Evolutionary conservation across 2,888 invertebrate species (phyloP).

Genomic region (Coecobrya sp.): DNA sequence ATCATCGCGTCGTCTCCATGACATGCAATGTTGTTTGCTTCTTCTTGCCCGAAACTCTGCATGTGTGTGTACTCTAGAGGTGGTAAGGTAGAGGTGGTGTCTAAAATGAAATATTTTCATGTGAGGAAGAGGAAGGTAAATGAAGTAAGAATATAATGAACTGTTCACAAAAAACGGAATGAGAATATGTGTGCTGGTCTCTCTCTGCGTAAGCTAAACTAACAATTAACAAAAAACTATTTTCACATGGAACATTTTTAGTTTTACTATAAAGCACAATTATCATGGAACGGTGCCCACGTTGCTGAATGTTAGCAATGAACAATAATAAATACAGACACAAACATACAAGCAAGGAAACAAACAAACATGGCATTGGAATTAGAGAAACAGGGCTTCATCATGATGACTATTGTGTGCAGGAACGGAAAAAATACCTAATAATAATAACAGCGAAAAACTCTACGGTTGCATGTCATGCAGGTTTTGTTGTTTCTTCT

Average conservation of each 20-base stretch:
- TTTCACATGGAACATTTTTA: constrained; percentile 17
- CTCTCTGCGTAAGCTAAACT: constrained; percentile 8
- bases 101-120: constrained; percentile 45
- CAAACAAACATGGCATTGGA: constrained; percentile 47
- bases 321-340: constrained; percentile 18
- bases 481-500: constrained; percentile 40
- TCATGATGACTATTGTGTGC: background rate
- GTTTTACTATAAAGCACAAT: constrained; percentile 12
- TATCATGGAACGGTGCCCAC: constrained; percentile 28
- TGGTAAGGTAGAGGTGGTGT: constrained; percentile 3
- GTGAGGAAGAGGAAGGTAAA: background rate
- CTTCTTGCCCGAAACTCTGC: background rate
- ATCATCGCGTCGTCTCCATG: constrained; percentile 55
- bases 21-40: constrained; percentile 53
- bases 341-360: constrained; percentile 4
- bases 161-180: background rate
- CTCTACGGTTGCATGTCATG: constrained; percentile 58
- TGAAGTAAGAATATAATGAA: constrained; percentile 22
- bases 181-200: background rate
- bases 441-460: too few species aligned
- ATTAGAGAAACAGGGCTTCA: background rate
- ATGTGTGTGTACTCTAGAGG: background rate
- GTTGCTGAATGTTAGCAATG: too few species aligned
- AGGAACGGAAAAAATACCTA: background rate
- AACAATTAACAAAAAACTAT: constrained; percentile 52